Percentiles rank a stretch among this genome's conserved stretches.
phyloP scores from a whole-genome alignment of 2,888 invertebrate genomes.

The Hesperia comma region DNA sequence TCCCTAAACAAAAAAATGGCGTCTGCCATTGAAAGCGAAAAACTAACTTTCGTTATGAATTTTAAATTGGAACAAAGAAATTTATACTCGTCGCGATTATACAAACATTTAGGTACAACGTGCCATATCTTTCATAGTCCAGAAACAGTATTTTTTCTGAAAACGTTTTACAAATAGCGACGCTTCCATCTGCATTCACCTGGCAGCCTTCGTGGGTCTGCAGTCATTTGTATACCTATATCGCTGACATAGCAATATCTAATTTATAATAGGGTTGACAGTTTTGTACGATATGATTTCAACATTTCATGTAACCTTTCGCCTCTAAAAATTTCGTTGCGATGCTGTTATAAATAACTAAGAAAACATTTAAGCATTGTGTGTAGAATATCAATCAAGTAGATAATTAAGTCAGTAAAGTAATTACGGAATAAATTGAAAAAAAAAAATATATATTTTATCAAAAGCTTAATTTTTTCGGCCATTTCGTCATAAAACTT shows the following conservation, averaged over 20 bases:
- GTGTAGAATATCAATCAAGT: no score
- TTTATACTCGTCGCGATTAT: conserved; percentile 3
- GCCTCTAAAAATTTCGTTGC: no score
- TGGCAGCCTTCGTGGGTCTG: conserved; percentile 5
- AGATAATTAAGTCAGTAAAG: no score
- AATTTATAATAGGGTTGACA: conserved; percentile 44
- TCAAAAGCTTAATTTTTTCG: no score
- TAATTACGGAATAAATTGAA: no score
- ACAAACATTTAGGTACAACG: conserved; percentile 20
- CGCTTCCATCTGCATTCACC: conserved; percentile 21
- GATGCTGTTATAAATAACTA: no score
- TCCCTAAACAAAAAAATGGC: neutral
- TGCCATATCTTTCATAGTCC: conserved; percentile 22
- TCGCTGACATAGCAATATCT: conserved; percentile 45
- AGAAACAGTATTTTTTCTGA: conserved; percentile 9
- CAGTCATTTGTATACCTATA: conserved; percentile 49
- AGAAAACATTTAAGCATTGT: no score
- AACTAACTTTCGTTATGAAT: conserved; percentile 4
- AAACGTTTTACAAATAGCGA: conserved; percentile 17
- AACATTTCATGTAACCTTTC: neutral
- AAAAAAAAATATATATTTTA: no score
- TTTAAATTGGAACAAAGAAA: conserved; percentile 17
- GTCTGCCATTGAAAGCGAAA: neutral
- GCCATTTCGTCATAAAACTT: no score
- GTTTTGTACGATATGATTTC: conserved; percentile 9